These are phyloP conservation scores for Chrysotoxum bicinctum DNA, from an alignment of 2,888 invertebrate species.

Conservation along the genomic window DNA sequence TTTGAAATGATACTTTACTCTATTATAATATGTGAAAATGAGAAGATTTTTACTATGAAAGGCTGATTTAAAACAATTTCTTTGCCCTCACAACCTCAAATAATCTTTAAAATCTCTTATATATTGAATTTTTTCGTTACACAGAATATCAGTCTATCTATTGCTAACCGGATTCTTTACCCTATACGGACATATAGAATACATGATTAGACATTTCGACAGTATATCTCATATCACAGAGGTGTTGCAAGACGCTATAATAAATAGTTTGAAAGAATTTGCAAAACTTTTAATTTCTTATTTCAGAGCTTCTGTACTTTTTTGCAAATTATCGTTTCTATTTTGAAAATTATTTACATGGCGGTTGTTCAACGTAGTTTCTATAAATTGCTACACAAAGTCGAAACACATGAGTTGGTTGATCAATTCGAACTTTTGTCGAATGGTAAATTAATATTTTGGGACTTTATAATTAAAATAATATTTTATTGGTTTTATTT, in stretches of 20 bases:
- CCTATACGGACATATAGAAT: background rate
- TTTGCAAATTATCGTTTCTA: slow-evolving; percentile 36
- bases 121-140: background rate
- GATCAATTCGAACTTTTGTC: slow-evolving; percentile 31
- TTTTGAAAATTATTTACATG: slow-evolving; percentile 37
- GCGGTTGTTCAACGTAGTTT: slow-evolving; percentile 34
- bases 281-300: background rate
- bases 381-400: background rate
- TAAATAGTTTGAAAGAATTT: background rate
- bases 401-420: slow-evolving; percentile 44
- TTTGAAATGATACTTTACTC: too few species aligned
- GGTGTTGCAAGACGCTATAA: background rate
- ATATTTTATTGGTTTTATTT: background rate
- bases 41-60: too few species aligned
- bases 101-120: too few species aligned
- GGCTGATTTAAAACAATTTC: too few species aligned
- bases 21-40: too few species aligned
- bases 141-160: background rate
- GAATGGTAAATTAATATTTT: slow-evolving; percentile 5
- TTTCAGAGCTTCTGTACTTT: slow-evolving; percentile 34
- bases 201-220: background rate
- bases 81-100: too few species aligned
- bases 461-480: background rate
- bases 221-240: slow-evolving; percentile 33
- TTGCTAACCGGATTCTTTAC: background rate